A percentile compares a stretch with the other conserved stretches of the same genome.
Conservation (phyloP, 1,140 invertebrate species). For the Nasonia vitripennis region DNA sequence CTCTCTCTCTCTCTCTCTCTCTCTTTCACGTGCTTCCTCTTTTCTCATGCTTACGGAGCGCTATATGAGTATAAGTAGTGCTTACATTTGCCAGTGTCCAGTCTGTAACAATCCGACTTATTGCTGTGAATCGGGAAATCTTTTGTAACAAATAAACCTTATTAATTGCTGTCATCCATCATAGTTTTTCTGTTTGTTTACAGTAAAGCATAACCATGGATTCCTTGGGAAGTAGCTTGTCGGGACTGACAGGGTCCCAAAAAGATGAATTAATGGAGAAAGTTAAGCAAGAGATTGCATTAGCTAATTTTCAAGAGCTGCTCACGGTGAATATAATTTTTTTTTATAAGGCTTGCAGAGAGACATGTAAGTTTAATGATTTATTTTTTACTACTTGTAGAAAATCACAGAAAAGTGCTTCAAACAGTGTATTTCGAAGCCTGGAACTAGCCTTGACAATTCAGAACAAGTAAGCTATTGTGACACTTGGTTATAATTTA, state of each 20-base stretch:
- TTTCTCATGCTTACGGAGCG: too few relatives aligned
- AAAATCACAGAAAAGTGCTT: conserved; percentile 99
- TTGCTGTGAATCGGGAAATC: too few relatives aligned
- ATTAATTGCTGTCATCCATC: not conserved
- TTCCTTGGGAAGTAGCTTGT: conserved; percentile 51
- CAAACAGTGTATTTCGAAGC: conserved; percentile 94
- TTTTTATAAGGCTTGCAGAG: conserved; percentile 40
- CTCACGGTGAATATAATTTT: conserved; percentile 82
- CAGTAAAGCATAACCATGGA: conserved; percentile 59
- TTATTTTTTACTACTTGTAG: conserved; percentile 70
- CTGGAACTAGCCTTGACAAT: conserved; percentile 91
- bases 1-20: not conserved
- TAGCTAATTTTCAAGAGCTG: conserved; percentile 95
- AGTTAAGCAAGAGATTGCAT: conserved; percentile 96
- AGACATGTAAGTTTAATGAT: not conserved
- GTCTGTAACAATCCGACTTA: not conserved
- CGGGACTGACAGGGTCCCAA: conserved; percentile 79
- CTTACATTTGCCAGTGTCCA: too few relatives aligned
- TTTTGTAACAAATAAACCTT: not conserved
- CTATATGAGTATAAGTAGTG: too few relatives aligned
- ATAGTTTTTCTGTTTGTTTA: not conserved
- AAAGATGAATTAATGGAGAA: conserved; percentile 95
- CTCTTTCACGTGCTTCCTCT: not conserved
- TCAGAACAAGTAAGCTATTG: conserved; percentile 87
- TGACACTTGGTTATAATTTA: conserved; percentile 22